Percentiles rank a stretch among this genome's conserved stretches.
phyloP scores from a whole-genome alignment of 2,113 vertebrate genomes.

The Spilogale gracilis region DNA sequence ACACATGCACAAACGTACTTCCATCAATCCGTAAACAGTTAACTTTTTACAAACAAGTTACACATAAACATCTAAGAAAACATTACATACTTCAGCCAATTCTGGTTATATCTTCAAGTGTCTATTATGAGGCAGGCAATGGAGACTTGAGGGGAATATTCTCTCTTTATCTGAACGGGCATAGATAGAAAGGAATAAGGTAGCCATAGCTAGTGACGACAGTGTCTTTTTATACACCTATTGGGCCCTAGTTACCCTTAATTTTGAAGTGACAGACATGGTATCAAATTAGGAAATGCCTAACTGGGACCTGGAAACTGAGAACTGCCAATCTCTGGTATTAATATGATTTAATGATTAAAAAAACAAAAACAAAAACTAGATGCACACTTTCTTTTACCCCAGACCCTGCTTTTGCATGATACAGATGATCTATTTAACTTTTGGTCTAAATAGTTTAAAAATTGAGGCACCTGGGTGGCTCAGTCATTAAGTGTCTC shows the following conservation, averaged over 20 bases:
- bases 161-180: not conserved
- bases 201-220: not conserved
- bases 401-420: constrained; percentile 77
- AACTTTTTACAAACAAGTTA: not conserved
- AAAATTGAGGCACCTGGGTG: constrained; percentile 16
- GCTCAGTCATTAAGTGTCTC: no score
- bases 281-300: not conserved
- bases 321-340: not conserved
- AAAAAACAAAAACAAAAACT: not conserved
- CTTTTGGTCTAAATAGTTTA: constrained; percentile 82
- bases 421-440: constrained; percentile 85
- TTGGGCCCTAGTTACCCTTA: not conserved
- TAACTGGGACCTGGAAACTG: not conserved
- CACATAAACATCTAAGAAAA: not conserved
- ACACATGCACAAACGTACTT: not conserved
- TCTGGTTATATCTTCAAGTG: not conserved
- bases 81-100: not conserved
- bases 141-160: not conserved
- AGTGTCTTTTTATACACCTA: not conserved
- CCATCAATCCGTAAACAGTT: not conserved
- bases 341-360: not conserved
- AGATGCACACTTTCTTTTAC: constrained; percentile 54
- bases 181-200: not conserved
- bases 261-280: not conserved
- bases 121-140: not conserved